Base-by-base conservation (phyloP, 1,140 invertebrate species). In the Pogonomyrmex barbatus region DNA sequence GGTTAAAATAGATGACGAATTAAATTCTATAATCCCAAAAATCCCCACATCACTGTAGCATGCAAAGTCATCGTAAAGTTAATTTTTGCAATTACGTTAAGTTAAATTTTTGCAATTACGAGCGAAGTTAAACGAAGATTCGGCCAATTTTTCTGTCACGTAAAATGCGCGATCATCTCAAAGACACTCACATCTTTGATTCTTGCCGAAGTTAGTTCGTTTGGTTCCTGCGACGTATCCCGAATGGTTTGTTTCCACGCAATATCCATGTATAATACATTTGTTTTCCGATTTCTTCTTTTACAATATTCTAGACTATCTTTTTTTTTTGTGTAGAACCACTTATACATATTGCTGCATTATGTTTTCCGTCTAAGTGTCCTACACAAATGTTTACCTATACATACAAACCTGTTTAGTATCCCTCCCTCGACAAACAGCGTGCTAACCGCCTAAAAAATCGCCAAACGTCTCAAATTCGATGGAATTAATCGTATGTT, bases 1-100 rank as follows among this genome's bases (percentile, higher is more conserved):
- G 14, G 17, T 6, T 83, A 73, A 83, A 83, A 73, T 73, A 12
- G n/a, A 83, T 83, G 45, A 67, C 42, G 42, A 73, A 83, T 83
- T 83, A 60, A 24, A 17, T 33, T 71, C 73, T 82, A 73, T 17
- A 67, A 36, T 24, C 42, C 8, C 67, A 45, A 50, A n/a, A 45
- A 8, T 24, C 24, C 24, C 24, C 24, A 24, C 24, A 24, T 24
- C 10, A 30, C 17, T 24, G 2, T 8, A n/a, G 30, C 17, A n/a
- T 17, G 33, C 0, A 24, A 24, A 24, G 24, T n/a, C 30, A 9
- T 45, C 9, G 68, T 75, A 75, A 83, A 73, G 75, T 73, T 83
- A 60, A 83, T 82, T 58, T 58, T 17, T 58, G 73, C 52, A 47
- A 17, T 73, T 60, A 73, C 30, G 54, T 24, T 24, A 83, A 73